Evolutionary conservation across 2,113 vertebrate genomes (phyloP), one percentile per base, ranked within the genome.

Genomic region (Rhagologus leucostigma): DNA sequence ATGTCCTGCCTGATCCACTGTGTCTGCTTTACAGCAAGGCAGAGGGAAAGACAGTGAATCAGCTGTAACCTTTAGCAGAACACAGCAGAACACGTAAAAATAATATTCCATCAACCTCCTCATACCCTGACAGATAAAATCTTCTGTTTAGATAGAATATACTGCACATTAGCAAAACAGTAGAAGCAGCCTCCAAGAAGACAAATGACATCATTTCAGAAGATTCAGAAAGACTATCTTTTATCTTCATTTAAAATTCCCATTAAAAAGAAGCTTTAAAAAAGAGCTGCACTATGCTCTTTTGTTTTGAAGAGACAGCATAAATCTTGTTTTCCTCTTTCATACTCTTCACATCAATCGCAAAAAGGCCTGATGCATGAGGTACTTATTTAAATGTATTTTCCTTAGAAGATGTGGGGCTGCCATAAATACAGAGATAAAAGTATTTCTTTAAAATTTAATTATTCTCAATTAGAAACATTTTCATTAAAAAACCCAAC

Each of bases 241-340:
- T 84, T 68, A 71, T 80, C 89, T 93, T 79, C 65, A 65, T 70
- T 84, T 89, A 76, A 76, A 81, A 88, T 55, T 93, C 65, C 53
- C 84, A 89, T 79, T 95, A 94, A 88, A 83, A 94, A 89, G 59
- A 96, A 18, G 49, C 18, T 83, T 89, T 87, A n/a, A 37, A 80
- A 79, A 84, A 77, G 63, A 92, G 71, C 80, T 87, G 37, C 39
- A 60, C 78, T 89, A 14, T 33, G 71, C 60, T 93, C 92, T 94
- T 84, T 83, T 77, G 78, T 92, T 94, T 62, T 82, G 65, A 93
- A 88, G 68, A 84, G 67, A 68, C 27, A 77, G 62, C 90, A 90
- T 69, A 90, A 94, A 93, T 89, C 75, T 87, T 89, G 64, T 83
- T 96, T 92, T 81, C 62, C 73, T 78, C 64, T 75, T 90, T 90